These are phyloP conservation scores for Ailurus styani DNA, from an alignment of 2,113 vertebrate species.

Conservation along the genomic window DNA sequence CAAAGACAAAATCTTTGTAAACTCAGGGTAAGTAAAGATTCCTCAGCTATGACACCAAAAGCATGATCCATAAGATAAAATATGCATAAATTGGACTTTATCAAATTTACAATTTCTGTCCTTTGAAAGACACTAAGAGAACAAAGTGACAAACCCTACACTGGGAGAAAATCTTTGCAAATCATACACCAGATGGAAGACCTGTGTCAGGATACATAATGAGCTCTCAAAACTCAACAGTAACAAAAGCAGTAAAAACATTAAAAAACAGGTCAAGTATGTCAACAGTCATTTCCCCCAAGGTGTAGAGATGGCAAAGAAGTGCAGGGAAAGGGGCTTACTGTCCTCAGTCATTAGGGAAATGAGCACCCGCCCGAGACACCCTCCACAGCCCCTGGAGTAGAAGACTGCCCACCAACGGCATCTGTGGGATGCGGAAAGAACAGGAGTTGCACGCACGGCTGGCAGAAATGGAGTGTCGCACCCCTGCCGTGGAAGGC, in stretches of 20 bases:
- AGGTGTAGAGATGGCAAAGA: neutral
- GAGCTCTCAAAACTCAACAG: neutral
- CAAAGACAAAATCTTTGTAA: neutral
- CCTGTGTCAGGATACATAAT: neutral
- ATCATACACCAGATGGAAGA: neutral
- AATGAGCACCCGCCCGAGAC: neutral
- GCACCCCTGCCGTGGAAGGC: neutral
- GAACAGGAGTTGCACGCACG: fast-evolving
- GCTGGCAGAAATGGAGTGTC: neutral
- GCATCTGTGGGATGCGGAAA: fast-evolving
- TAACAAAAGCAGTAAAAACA: neutral
- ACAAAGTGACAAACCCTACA: neutral
- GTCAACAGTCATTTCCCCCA: neutral
- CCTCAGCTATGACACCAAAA: neutral
- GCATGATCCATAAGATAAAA: neutral
- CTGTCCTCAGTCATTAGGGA: neutral
- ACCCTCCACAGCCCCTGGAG: neutral
- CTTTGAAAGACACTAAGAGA: neutral
- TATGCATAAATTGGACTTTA: neutral
- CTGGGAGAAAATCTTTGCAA: neutral
- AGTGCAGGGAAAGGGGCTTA: neutral
- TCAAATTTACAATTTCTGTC: neutral
- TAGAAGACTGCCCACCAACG: neutral
- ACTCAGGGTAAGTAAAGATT: neutral
- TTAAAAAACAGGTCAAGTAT: neutral